Conservation (phyloP, 1,140 invertebrate genomes). For the Neotoxoptera formosana region DNA sequence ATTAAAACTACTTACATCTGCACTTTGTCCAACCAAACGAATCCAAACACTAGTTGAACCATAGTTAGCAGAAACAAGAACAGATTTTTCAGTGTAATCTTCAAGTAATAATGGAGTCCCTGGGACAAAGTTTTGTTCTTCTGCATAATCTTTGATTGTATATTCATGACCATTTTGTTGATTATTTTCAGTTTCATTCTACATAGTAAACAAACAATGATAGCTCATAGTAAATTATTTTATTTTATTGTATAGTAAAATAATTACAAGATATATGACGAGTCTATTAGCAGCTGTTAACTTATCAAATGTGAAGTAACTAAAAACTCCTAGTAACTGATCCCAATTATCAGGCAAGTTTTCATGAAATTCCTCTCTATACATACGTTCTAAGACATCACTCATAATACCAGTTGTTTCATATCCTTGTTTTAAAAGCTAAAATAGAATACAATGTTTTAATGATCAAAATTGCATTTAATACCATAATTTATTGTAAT, state of each 20-base stretch:
- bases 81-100: conserved; percentile 34
- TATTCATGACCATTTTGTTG: not conserved
- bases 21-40: conserved; percentile 30
- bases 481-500: not conserved
- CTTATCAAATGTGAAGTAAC: conserved; percentile 37
- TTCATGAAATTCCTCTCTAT: conserved; percentile 37
- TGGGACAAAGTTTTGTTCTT: conserved; percentile 29
- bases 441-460: conserved; percentile 5
- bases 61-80: conserved; percentile 50
- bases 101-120: not conserved
- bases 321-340: conserved; percentile 43
- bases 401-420: conserved; percentile 24
- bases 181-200: conserved; percentile 25
- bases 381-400: conserved; percentile 39
- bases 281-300: conserved; percentile 11
- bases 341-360: conserved; percentile 44
- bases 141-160: not conserved
- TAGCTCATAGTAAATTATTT: not conserved
- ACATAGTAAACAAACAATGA: not conserved
- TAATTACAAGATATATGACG: conserved; percentile 46
- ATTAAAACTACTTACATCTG: conserved; percentile 35
- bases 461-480: not conserved
- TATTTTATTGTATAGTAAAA: not conserved
- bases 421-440: conserved; percentile 22
- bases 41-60: conserved; percentile 25